phyloP scores from a whole-genome alignment of 2,113 vertebrate species.

The Ammodytes dubius region DNA sequence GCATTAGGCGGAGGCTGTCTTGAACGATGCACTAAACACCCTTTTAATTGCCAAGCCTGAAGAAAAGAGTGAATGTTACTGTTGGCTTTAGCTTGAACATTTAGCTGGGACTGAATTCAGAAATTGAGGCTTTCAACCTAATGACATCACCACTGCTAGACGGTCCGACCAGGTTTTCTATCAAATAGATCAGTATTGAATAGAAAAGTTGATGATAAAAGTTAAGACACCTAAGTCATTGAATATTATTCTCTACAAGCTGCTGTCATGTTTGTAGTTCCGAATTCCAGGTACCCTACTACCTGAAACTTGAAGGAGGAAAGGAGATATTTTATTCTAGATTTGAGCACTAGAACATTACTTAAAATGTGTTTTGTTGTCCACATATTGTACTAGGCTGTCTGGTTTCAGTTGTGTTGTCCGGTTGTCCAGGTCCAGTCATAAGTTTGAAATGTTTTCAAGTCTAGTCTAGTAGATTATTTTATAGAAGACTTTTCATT shows the following conservation, averaged over 20 bases:
- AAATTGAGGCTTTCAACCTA: no score
- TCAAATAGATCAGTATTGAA: neutral
- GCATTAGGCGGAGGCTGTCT: no score
- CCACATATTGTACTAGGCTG: no score
- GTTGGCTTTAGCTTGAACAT: no score
- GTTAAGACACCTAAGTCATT: neutral
- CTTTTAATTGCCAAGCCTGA: neutral
- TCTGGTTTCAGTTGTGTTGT: no score
- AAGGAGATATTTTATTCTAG: neutral
- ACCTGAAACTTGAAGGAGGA: no score
- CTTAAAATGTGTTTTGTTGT: neutral
- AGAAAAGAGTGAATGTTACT: neutral
- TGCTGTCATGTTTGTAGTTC: neutral
- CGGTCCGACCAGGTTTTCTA: neutral
- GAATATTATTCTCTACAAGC: neutral
- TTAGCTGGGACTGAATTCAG: no score
- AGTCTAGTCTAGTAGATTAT: neutral
- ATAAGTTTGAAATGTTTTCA: neutral
- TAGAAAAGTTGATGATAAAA: neutral
- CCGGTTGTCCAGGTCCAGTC: no score
- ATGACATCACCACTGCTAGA: neutral
- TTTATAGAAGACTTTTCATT: slow-evolving; percentile 7
- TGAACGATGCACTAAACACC: no score
- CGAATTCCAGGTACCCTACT: neutral
- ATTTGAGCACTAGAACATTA: neutral